phyloP scores from a whole-genome alignment of 1,140 invertebrate species.

The Leguminivora glycinivorella region DNA sequence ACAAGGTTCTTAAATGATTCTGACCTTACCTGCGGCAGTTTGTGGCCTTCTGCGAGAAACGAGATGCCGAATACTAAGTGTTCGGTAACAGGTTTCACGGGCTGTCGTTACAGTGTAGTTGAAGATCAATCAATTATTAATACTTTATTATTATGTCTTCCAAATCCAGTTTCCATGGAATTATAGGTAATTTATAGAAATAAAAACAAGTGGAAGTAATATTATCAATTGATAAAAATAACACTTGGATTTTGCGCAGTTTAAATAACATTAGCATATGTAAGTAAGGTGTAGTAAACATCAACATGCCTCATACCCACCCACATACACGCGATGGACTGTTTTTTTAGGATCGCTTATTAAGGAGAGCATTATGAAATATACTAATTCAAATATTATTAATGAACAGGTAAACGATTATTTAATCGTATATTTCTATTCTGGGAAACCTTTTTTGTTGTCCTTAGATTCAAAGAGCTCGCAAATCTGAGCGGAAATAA shows the following conservation, averaged over 20 bases:
- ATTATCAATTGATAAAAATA: not conserved
- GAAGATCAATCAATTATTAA: not conserved
- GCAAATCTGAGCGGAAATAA: too few relatives aligned
- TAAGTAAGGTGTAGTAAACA: not conserved
- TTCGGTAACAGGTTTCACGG: constrained; percentile 16
- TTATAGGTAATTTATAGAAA: not conserved
- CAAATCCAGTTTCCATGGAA: not conserved
- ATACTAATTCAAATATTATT: not conserved
- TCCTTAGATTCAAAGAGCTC: too few relatives aligned
- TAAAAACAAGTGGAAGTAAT: not conserved
- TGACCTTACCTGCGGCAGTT: constrained; percentile 20
- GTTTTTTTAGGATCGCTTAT: not conserved
- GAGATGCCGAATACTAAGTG: constrained; percentile 22
- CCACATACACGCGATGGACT: not conserved
- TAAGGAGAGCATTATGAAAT: not conserved
- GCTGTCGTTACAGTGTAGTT: not conserved
- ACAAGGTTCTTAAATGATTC: constrained; percentile 23
- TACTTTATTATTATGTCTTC: not conserved
- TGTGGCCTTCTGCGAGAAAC: constrained; percentile 17
- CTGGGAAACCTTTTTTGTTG: too few relatives aligned
- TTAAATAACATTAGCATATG: not conserved
- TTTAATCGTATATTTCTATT: too few relatives aligned
- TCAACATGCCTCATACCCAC: not conserved
- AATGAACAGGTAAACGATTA: too few relatives aligned
- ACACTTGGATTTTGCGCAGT: constrained; percentile 5